Percentiles rank a stretch among this genome's conserved stretches.
These are phyloP conservation scores for Melieria omissa DNA, from an alignment of 2,888 invertebrate species.

Conservation along the genomic window DNA sequence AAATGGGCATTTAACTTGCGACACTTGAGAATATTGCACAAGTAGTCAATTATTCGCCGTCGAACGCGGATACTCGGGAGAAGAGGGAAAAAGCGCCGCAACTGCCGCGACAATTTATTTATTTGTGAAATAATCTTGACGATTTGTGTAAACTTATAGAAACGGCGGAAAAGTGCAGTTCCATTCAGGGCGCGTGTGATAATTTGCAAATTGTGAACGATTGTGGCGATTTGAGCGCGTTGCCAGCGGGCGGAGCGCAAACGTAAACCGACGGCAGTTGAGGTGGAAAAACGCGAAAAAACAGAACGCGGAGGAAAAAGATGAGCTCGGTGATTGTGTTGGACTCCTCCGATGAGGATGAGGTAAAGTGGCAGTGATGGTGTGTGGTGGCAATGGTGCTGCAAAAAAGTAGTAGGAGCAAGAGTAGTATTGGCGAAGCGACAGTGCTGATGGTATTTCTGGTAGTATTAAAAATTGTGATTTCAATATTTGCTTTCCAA, in stretches of 20 bases:
- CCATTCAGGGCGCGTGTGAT: background rate
- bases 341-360: constrained; percentile 66
- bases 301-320: constrained; percentile 34
- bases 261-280: constrained; percentile 14
- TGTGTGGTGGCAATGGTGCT: constrained; percentile 7
- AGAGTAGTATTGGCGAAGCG: constrained; percentile 20
- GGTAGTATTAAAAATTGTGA: constrained; percentile 25
- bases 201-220: constrained; percentile 10
- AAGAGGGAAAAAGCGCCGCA: constrained; percentile 43
- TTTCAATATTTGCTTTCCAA: constrained; percentile 5
- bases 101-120: constrained; percentile 26
- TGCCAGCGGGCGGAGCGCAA: constrained; percentile 4
- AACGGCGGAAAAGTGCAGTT: constrained; percentile 36
- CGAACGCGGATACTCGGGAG: constrained; percentile 47
- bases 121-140: background rate
- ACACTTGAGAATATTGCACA: constrained; percentile 38
- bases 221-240: constrained; percentile 19
- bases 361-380: constrained; percentile 55
- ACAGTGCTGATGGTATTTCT: constrained; percentile 30
- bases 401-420: constrained; percentile 14
- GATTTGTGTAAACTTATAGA: constrained; percentile 35
- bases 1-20: constrained; percentile 39
- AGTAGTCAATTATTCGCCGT: constrained; percentile 49
- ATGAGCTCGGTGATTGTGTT: constrained; percentile 64
- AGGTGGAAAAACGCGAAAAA: constrained; percentile 6